Conservation (phyloP, 2,888 invertebrate genomes). For the Deilephila elpenor region DNA sequence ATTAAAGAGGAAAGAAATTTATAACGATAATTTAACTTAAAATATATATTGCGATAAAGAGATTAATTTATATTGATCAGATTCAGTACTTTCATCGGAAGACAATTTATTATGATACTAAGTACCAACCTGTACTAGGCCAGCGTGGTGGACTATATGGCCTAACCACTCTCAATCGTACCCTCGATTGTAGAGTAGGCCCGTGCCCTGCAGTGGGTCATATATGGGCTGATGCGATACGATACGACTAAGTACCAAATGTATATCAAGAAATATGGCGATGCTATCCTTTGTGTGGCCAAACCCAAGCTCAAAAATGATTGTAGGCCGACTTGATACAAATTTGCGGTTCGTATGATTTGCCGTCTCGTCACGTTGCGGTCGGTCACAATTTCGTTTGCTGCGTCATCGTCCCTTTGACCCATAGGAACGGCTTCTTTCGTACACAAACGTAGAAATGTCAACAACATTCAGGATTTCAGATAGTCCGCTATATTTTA, state of each 20-base stretch:
- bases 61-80: too few species aligned
- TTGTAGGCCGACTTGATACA: constrained; percentile 4
- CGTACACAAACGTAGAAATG: too few species aligned
- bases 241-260: not conserved
- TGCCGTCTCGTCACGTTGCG: constrained; percentile 1
- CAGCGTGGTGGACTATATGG: not conserved
- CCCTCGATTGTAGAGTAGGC: too few species aligned
- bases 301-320: constrained; percentile 4
- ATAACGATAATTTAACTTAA: too few species aligned
- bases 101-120: not conserved
- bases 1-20: too few species aligned
- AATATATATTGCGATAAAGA: not conserved
- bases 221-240: too few species aligned
- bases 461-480: not conserved
- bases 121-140: not conserved
- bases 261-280: not conserved
- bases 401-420: not conserved
- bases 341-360: constrained; percentile 5
- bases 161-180: too few species aligned
- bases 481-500: not conserved
- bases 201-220: too few species aligned
- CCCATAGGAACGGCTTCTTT: not conserved
- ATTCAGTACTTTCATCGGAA: too few species aligned
- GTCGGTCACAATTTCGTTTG: constrained; percentile 3
- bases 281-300: not conserved